These are phyloP conservation scores for Hydriomena furcata DNA, from an alignment of 2,888 invertebrate species.

Conservation along the genomic window DNA sequence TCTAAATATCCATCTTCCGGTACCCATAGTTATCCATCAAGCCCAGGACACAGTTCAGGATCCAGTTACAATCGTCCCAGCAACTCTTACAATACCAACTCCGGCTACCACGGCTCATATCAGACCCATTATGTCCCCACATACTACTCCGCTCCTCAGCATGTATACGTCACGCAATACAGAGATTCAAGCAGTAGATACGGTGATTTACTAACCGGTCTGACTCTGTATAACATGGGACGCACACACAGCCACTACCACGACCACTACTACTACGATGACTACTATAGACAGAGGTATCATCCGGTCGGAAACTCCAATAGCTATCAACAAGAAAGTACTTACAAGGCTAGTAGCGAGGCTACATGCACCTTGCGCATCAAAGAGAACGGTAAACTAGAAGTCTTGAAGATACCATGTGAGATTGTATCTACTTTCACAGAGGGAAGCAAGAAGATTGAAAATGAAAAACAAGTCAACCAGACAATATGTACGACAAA, in stretches of 20 bases:
- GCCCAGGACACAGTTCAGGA: too few relatives aligned
- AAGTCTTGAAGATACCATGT: slow-evolving; percentile 68
- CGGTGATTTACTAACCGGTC: slow-evolving; percentile 65
- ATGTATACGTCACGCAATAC: slow-evolving; percentile 67
- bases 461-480: slow-evolving; percentile 43
- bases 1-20: too few relatives aligned
- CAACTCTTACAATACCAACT: slow-evolving; percentile 34
- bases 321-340: slow-evolving; percentile 8
- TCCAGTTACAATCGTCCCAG: slow-evolving; percentile 17
- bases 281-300: slow-evolving; percentile 65
- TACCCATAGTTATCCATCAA: slow-evolving; percentile 18
- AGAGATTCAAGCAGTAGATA: slow-evolving; percentile 68
- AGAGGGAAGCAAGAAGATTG: slow-evolving; percentile 51
- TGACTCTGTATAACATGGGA: slow-evolving; percentile 70
- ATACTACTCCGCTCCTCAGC: slow-evolving; percentile 64
- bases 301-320: slow-evolving; percentile 28
- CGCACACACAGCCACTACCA: slow-evolving; percentile 64
- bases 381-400: slow-evolving; percentile 54
- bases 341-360: slow-evolving; percentile 44
- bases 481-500: slow-evolving; percentile 59
- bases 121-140: slow-evolving; percentile 28
- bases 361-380: slow-evolving; percentile 65
- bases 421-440: slow-evolving; percentile 76
- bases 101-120: slow-evolving; percentile 25
- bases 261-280: slow-evolving; percentile 68